phyloP scores from a whole-genome alignment of 2,888 invertebrate species.

The Tiphia femorata region DNA sequence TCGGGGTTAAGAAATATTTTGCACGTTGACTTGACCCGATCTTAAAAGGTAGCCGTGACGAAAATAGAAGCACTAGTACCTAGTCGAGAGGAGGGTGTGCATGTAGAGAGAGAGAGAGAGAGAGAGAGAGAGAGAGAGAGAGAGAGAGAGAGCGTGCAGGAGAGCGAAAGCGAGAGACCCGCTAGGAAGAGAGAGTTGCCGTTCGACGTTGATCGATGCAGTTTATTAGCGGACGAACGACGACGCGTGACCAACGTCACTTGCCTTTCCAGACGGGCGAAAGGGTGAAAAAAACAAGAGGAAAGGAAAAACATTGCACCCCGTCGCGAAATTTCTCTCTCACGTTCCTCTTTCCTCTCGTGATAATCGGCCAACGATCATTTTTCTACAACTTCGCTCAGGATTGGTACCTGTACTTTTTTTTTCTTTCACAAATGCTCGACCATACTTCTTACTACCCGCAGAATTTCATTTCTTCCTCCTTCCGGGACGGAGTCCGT shows the following conservation, averaged over 20 bases:
- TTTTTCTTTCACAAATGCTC: too few relatives aligned
- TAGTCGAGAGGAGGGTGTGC: slow-evolving; percentile 36
- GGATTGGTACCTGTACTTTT: too few relatives aligned
- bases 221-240: slow-evolving; percentile 34
- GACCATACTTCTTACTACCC: too few relatives aligned
- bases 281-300: neutral
- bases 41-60: slow-evolving; percentile 42
- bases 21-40: slow-evolving; percentile 44
- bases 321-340: too few relatives aligned
- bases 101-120: slow-evolving; percentile 2
- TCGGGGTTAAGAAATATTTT: slow-evolving; percentile 47
- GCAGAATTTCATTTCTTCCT: too few relatives aligned
- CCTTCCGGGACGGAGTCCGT: too few relatives aligned
- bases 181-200: slow-evolving; percentile 36
- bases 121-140: neutral
- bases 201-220: slow-evolving; percentile 37
- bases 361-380: too few relatives aligned
- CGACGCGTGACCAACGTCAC: neutral
- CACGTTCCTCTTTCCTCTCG: too few relatives aligned
- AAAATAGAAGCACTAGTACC: slow-evolving; percentile 43
- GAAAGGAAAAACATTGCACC: too few relatives aligned
- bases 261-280: neutral
- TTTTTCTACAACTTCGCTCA: too few relatives aligned
- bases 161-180: too few relatives aligned
- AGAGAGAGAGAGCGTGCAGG: neutral